A percentile compares a stretch with the other conserved stretches of the same genome.
Conservation (phyloP, 2,797 vertebrate species). For the Brotula barbata region DNA sequence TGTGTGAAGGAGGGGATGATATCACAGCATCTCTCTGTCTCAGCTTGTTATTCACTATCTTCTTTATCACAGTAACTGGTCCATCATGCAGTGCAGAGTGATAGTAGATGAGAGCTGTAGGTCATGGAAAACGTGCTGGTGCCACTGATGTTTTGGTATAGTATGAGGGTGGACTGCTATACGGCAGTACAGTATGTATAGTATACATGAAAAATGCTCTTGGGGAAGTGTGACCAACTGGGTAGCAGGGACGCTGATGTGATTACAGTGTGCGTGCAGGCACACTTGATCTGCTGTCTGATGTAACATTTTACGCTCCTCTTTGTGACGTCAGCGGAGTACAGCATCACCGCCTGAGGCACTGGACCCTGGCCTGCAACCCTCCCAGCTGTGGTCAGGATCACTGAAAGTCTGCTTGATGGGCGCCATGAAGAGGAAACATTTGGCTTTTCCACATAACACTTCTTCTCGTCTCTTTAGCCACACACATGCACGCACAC, state of each 20-base stretch:
- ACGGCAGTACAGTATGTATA: conserved; percentile 1
- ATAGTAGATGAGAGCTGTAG: conserved; percentile 18
- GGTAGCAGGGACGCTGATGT: conserved; percentile 43
- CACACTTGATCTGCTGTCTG: conserved; percentile 57
- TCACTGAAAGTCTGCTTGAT: conserved; percentile 62
- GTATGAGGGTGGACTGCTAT: conserved; percentile 8
- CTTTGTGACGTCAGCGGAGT: conserved; percentile 51
- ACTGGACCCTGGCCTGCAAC: conserved; percentile 38
- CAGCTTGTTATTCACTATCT: conserved; percentile 61
- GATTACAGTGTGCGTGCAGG: conserved; percentile 55
- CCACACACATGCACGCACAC: too few species aligned
- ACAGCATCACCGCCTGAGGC: conserved; percentile 40
- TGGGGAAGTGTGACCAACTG: conserved; percentile 33
- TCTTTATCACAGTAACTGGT: conserved; percentile 47
- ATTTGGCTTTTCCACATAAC: conserved; percentile 60
- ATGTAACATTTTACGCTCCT: conserved; percentile 59
- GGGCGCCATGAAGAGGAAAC: conserved; percentile 48
- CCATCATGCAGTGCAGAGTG: conserved; percentile 36
- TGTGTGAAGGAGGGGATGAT: conserved; percentile 51
- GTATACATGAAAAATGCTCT: conserved; percentile 13
- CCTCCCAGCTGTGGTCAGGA: conserved; percentile 58
- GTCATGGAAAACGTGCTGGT: conserved; percentile 15
- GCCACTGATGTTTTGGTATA: conserved; percentile 18
- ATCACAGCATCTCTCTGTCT: conserved; percentile 51
- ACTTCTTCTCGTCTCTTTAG: conserved; percentile 35